Base-by-base conservation (phyloP, 2,888 invertebrate genomes). In the Nymphalis polychloros region DNA sequence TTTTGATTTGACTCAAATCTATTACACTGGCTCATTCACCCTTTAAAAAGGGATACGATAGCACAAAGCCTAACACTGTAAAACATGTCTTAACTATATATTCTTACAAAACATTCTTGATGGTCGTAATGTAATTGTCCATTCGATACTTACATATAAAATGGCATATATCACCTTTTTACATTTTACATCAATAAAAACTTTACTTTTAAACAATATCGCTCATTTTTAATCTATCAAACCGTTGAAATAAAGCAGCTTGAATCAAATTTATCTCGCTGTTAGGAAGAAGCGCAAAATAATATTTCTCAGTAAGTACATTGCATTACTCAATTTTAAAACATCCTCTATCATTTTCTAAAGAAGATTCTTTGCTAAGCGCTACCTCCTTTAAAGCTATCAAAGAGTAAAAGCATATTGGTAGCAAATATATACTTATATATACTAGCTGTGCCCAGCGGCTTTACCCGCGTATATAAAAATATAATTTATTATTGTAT, bases 261-360 rank as follows among this genome's bases (percentile, higher is more conserved):
- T 6, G 16, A 63, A 65, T 62, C 48, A 52, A 64, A 59, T 68
- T 53, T 61, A 53, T 64, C 49, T 57, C 50, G 35, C 49, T 48
- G 55, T 62, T 62, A 68, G 57, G 63, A 55, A 57, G 63, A 23
- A 55, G 23, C 47, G 55, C 19, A n/a, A 59, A 41, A 59, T 46
- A 31, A 69, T 63, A 63, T 63, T 60, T 59, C 50, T 46, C 53
- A 23, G 48, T 57, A 69, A 70, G 67, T 67, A 61, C 67, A 59
- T 65, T 59, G 67, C 68, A 72, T 72, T 70, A 72, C 69, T 73
- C 70, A 72, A 65, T 71, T 71, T 71, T 71, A 69, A 72, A 68
- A 59, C 68, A 61, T 61, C 63, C 64, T 68, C 65, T 60, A 63
- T 70, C 67, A 50, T 64, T 53, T 62, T 50, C 57, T 41, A n/a